Base-by-base conservation (phyloP, 1,140 invertebrate species). In the Trissolcus basalis region DNA sequence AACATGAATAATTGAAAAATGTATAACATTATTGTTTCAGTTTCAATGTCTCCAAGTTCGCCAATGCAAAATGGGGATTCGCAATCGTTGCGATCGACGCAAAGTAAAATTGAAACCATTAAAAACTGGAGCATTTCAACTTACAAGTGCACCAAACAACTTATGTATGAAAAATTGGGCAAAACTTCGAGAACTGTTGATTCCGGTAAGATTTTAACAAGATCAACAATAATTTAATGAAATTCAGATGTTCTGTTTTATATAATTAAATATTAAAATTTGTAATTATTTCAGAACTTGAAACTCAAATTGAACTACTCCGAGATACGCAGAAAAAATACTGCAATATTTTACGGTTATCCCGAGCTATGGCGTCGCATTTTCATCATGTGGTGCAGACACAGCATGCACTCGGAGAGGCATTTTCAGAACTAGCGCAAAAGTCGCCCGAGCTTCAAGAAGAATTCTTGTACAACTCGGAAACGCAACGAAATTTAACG, bases 101-200 rank as follows among this genome's bases (percentile, higher is more conserved):
- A 89, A 72, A 95, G 91, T 77, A 94, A 93, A 88, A 95, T 98
- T 83, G 97, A 98, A 85, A 93, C 93, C 36, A 90, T 98, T 41
- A 96, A 96, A 85, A 96, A 96, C 82, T 99, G 97, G 97, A 96
- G 96, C 81, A 95, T 98, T 82, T 97, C 96, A 58, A 98, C 97
- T 0, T 98, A 97, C 84, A 98, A 98, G 88, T 98, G 96, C 84
- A 98, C 97, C 0, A 95, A 95, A 77, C 97, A 99, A 86, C 90
- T 97, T 44, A 93, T 99, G 87, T 96, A 97, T 81, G 97, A 98
- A 86, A 97, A 96, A 88, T 89, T 98, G 45, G 97, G 97, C 1
- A 98, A 98, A 90, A 93, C 95, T 39, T 96, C 96, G 11, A 90
- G 96, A 67, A 98, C 97, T 35, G 93, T 96, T 58, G 96, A 98